phyloP scores from a whole-genome alignment of 1,140 invertebrate species.

The Sesamia nonagrioides region DNA sequence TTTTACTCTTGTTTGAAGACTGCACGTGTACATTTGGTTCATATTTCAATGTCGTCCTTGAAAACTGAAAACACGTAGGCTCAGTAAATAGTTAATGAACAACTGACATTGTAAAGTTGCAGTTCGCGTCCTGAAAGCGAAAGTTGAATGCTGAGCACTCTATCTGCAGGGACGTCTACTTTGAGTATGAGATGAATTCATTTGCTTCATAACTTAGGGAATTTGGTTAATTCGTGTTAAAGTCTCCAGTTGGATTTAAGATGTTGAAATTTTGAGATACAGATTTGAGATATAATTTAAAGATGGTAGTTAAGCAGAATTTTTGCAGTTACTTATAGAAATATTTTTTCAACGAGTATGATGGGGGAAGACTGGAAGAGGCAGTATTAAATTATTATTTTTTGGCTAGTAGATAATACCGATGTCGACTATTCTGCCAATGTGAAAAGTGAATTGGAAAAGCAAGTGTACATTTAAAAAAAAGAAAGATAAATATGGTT shows the following conservation, averaged over 20 bases:
- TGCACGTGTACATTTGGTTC: neutral
- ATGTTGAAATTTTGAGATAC: neutral
- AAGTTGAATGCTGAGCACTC: conserved; percentile 50
- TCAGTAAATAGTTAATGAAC: conserved; percentile 54
- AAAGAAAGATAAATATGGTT: no score
- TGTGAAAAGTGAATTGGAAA: no score
- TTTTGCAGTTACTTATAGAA: no score
- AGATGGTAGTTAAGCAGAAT: no score
- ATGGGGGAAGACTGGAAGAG: no score
- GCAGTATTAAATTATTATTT: no score
- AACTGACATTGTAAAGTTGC: conserved; percentile 55
- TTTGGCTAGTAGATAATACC: no score
- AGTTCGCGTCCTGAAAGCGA: conserved; percentile 58
- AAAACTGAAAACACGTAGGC: conserved; percentile 34
- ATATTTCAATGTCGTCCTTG: conserved; percentile 4
- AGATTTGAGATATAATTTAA: no score
- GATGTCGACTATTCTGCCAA: no score
- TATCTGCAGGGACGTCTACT: neutral
- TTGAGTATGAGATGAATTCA: neutral
- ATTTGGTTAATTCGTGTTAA: neutral
- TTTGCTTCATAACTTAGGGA: neutral
- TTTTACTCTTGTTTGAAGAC: no score
- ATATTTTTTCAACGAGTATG: no score
- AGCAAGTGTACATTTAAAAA: no score
- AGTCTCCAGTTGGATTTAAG: neutral